Base-by-base conservation (phyloP, 2,113 vertebrate species). In the Protobothrops flavoviridis region DNA sequence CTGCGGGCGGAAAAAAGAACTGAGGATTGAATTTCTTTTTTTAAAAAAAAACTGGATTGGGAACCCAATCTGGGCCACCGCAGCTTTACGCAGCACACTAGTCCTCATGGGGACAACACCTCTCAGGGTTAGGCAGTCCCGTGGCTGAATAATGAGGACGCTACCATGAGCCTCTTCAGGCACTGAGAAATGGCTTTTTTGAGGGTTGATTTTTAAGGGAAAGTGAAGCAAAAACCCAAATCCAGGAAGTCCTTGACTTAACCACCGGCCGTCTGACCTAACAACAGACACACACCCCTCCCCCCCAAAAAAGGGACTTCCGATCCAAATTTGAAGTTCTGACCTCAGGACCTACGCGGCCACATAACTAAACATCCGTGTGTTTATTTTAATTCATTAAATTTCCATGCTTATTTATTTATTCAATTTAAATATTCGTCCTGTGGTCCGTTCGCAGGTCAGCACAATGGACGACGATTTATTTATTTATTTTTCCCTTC, bases 1-100 rank as follows among this genome's bases (percentile, higher is more conserved):
- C 98, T 98, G 95, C 26, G 96, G 95, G 95, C 85, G 94, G 45
- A 2, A 23, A 29, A 10, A 23, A 21, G 29, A n/a, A 43, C 3
- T 95, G 94, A 97, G 94, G 33, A 95, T 94, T 52, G 48, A 3
- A 33, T 17, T 2, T n/a, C 12, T 56, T 56, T 56, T 7, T 48
- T 48, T 48, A 1, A 48, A 48, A 48, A 48, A 48, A 1, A 39
- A 39, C 3, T 3, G 3, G 69, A n/a, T 15, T 39, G 17, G 10
- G 61, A 64, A n/a, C 4, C 64, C 61, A 11, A 17, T 6, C 12
- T 33, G 9, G 23, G 23, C 59, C 59, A 3, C 26, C 2, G 13
- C 64, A 20, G 7, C 26, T 50, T 86, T 50, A 50, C 23, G 1
- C 21, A 86, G 23, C 85, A 11, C 10, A 0, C 21, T 74, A 39